These are phyloP conservation scores for Esox niger DNA, from an alignment of 2,113 vertebrate genomes.

Conservation along the genomic window DNA sequence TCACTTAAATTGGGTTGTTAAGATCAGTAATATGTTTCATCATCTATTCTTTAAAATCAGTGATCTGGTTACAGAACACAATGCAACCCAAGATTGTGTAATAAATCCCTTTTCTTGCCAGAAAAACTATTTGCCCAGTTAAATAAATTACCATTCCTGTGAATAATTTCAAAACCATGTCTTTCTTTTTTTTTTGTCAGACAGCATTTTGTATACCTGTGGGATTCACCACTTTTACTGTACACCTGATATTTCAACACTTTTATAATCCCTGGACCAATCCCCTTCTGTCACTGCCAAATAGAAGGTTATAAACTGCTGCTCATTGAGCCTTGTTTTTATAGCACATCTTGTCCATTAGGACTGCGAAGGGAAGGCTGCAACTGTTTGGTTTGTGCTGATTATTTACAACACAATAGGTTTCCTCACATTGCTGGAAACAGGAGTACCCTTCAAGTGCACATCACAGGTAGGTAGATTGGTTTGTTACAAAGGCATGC, in stretches of 20 bases:
- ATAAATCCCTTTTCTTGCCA: not conserved
- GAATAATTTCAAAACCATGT: not conserved
- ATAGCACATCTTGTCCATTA: not conserved
- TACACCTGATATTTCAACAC: conserved; percentile 37
- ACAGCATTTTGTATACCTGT: not conserved
- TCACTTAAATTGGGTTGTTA: no score
- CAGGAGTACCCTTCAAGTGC: conserved; percentile 7
- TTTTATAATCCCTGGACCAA: conserved; percentile 61
- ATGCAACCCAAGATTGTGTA: no score
- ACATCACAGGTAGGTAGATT: conserved; percentile 38
- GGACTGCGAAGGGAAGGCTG: conserved; percentile 16
- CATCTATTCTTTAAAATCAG: no score
- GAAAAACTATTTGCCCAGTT: conserved; percentile 6
- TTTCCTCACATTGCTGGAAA: conserved; percentile 13
- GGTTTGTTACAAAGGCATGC: not conserved
- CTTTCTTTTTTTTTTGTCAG: not conserved
- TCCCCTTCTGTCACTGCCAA: conserved; percentile 22
- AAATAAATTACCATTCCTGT: not conserved
- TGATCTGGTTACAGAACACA: no score
- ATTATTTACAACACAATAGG: conserved; percentile 2
- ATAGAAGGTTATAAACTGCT: conserved; percentile 41
- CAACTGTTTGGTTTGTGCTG: conserved; percentile 8
- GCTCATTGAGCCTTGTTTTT: conserved; percentile 11
- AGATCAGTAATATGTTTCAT: no score
- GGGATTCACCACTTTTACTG: conserved; percentile 24